Conservation (phyloP, 23 tunicate genomes). For the Clavelina lepadiformis region DNA sequence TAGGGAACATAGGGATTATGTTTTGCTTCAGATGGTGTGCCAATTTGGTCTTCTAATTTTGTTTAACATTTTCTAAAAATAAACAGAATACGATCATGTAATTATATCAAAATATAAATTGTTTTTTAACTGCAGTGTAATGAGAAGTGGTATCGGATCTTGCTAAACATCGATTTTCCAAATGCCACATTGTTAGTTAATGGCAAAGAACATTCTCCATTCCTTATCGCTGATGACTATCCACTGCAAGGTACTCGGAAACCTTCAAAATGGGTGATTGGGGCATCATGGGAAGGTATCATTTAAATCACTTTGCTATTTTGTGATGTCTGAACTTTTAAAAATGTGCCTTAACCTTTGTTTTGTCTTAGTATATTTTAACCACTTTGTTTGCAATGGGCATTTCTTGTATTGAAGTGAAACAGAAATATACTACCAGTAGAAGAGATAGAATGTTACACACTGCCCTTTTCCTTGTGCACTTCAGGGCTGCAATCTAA, state of each 20-base stretch:
- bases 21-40: too few relatives aligned
- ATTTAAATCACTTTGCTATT: not conserved
- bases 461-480: too few relatives aligned
- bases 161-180: conserved; percentile 37
- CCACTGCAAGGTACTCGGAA: conserved; percentile 22
- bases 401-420: too few relatives aligned
- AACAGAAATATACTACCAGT: too few relatives aligned
- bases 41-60: too few relatives aligned
- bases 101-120: not conserved
- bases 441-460: too few relatives aligned
- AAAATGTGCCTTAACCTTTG: too few relatives aligned
- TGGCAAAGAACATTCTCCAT: conserved; percentile 18
- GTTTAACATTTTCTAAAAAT: not conserved
- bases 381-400: too few relatives aligned
- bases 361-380: too few relatives aligned
- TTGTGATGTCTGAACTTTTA: too few relatives aligned
- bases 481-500: too few relatives aligned
- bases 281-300: conserved; percentile 68
- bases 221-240: conserved; percentile 60
- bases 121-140: conserved; percentile 15
- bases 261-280: conserved; percentile 40
- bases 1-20: too few relatives aligned
- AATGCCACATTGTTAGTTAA: conserved; percentile 26
- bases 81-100: not conserved
- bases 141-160: conserved; percentile 13